Evolutionary conservation across 2,797 vertebrate genomes (phyloP), one percentile per base, ranked within the genome.

Genomic region (Acanthurus lineatus): DNA sequence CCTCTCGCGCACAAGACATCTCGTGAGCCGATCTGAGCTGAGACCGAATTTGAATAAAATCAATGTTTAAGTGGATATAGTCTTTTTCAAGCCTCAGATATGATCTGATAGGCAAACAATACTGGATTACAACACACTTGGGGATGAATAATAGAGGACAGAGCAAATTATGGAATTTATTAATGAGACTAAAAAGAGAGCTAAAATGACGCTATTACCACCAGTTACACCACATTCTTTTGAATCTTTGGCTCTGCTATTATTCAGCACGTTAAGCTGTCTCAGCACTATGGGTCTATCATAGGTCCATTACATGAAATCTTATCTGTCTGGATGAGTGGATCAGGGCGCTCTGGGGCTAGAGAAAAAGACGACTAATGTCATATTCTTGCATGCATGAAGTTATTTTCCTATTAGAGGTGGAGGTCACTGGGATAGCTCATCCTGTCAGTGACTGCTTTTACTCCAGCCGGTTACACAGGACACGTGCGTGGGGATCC

Each of bases 1-100:
- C 85, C 88, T 93, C 90, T 17, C 80, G 91, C 91, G 93, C 94
- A 93, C 92, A 63, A 81, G 82, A 92, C 92, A 90, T 97, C 96
- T 94, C 94, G 88, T 90, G 93, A 96, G 93, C 79, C 81, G 94
- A 92, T 93, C 83, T 79, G 73, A 83, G 90, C 86, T 89, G 85
- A 88, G 85, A 73, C 57, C 49, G 77, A 89, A 92, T 95, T 83
- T 83, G 76, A 95, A 92, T 92, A 85, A 93, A 93, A 94, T 92
- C 60, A 79, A 83, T 81, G 75, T 83, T 86, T 70, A 63, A 88
- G 76, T 88, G 79, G 85, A 81, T 77, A 32, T 57, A 68, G 69
- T 53, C 69, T 52, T 65, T 84, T 78, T 83, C 73, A 51, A 71
- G 58, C 62, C 62, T 35, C 66, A 82, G 83, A 91, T 86, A 79